phyloP scores from a whole-genome alignment of 2,888 invertebrate species.

The Synanthedon vespiformis region DNA sequence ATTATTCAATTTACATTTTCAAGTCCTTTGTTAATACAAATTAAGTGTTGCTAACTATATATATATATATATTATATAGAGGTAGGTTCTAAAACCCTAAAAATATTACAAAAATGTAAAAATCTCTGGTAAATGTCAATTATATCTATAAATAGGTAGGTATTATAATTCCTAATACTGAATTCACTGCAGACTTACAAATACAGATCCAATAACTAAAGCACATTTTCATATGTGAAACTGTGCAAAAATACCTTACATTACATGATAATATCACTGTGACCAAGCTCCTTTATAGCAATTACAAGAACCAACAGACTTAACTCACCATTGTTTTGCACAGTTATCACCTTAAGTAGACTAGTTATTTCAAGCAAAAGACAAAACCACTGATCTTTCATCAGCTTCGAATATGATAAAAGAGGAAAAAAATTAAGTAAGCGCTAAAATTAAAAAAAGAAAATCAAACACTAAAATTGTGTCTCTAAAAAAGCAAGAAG shows the following conservation, averaged over 20 bases:
- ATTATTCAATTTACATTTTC: conserved; percentile 41
- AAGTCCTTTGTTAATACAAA: conserved; percentile 35
- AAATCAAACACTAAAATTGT: neutral
- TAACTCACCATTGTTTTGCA: conserved; percentile 45
- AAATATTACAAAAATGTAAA: conserved; percentile 58
- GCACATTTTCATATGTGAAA: conserved; percentile 47
- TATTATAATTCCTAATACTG: conserved; percentile 59
- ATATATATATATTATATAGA: conserved; percentile 15
- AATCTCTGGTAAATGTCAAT: conserved; percentile 47
- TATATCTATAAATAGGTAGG: conserved; percentile 26
- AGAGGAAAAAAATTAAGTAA: conserved; percentile 17
- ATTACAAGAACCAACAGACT: conserved; percentile 19
- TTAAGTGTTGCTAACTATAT: conserved; percentile 51
- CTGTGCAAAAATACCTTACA: conserved; percentile 51
- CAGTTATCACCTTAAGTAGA: conserved; percentile 48
- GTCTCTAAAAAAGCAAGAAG: conserved; percentile 27
- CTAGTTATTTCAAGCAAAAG: conserved; percentile 19
- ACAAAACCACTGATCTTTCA: conserved; percentile 10
- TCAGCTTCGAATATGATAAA: conserved; percentile 9
- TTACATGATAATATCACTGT: conserved; percentile 53
- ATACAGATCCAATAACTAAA: conserved; percentile 36
- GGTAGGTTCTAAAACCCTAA: conserved; percentile 23
- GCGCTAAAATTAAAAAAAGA: neutral
- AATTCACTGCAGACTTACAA: conserved; percentile 47
- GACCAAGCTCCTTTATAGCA: conserved; percentile 44